Evolutionary conservation across 2,888 invertebrate species (phyloP).

Genomic region (Lacanobia oleracea): DNA sequence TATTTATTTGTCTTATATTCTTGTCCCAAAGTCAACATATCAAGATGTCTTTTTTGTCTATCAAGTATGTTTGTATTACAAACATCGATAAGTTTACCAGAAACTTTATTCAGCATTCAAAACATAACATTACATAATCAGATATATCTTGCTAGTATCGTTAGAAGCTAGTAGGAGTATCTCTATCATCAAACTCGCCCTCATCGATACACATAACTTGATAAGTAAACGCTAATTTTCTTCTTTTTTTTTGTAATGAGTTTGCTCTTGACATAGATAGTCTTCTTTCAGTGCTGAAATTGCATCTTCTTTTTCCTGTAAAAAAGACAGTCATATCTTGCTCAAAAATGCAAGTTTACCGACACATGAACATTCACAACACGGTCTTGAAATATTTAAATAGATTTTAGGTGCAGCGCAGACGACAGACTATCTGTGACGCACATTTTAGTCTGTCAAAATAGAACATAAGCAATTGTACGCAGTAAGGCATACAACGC

Average conservation of each 20-base stretch:
- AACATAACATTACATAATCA: not conserved
- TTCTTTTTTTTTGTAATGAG: too few species aligned
- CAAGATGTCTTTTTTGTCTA: not conserved
- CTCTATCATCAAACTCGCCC: not conserved
- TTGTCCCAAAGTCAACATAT: slow-evolving; percentile 1
- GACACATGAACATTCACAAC: slow-evolving; percentile 6
- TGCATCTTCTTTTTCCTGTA: slow-evolving; percentile 87
- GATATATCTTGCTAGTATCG: not conserved
- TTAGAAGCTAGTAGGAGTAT: slow-evolving; percentile 1
- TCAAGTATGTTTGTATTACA: not conserved
- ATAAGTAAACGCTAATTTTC: slow-evolving; percentile 85
- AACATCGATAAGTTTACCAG: not conserved
- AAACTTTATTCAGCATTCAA: slow-evolving; percentile 46
- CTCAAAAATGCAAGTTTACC: not conserved
- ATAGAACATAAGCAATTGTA: too few species aligned
- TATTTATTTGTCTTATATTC: slow-evolving; percentile 32
- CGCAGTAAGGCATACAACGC: too few species aligned
- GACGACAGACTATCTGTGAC: too few species aligned
- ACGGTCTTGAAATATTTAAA: not conserved
- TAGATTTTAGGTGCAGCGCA: not conserved
- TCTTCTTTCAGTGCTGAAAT: slow-evolving; percentile 86
- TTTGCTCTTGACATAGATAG: too few species aligned
- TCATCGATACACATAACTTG: slow-evolving; percentile 80
- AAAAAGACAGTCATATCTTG: slow-evolving; percentile 21
- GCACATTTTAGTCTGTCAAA: too few species aligned